A percentile compares a stretch with the other conserved stretches of the same genome.
These are phyloP conservation scores for Drosophila virilis DNA, from an alignment of 1,140 invertebrate species.

Conservation along the genomic window DNA sequence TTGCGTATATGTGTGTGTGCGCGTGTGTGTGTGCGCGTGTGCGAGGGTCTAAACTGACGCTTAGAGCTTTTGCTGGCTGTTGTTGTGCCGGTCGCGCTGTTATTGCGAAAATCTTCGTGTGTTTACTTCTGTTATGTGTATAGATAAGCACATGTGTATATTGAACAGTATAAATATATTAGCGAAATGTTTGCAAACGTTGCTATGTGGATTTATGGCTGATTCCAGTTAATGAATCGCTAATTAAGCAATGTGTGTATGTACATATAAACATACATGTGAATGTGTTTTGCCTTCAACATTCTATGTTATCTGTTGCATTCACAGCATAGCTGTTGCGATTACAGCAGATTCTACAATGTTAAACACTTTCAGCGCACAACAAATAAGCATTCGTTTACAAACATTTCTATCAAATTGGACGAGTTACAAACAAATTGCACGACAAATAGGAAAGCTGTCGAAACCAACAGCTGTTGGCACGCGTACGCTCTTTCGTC, in stretches of 20 bases:
- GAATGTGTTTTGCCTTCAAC: not conserved
- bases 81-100: constrained; percentile 14
- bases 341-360: not conserved
- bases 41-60: constrained; percentile 15
- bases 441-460: constrained; percentile 24
- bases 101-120: constrained; percentile 9
- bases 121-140: constrained; percentile 25
- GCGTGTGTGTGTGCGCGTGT: not conserved
- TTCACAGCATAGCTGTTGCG: not conserved
- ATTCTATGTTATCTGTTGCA: not conserved
- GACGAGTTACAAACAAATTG: constrained; percentile 16
- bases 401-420: constrained; percentile 17
- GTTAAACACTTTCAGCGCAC: not conserved
- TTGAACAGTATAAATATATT: constrained; percentile 27
- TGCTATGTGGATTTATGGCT: not conserved
- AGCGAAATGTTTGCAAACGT: constrained; percentile 11
- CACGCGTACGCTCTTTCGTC: constrained; percentile 28
- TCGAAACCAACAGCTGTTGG: constrained; percentile 28
- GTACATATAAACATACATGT: not conserved
- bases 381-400: constrained; percentile 17
- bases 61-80: constrained; percentile 19
- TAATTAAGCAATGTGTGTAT: constrained; percentile 1
- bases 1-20: not conserved
- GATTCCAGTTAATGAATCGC: constrained; percentile 19
- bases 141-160: constrained; percentile 14